phyloP scores from a whole-genome alignment of 2,888 invertebrate species.

The Sarcophaga rosellei region DNA sequence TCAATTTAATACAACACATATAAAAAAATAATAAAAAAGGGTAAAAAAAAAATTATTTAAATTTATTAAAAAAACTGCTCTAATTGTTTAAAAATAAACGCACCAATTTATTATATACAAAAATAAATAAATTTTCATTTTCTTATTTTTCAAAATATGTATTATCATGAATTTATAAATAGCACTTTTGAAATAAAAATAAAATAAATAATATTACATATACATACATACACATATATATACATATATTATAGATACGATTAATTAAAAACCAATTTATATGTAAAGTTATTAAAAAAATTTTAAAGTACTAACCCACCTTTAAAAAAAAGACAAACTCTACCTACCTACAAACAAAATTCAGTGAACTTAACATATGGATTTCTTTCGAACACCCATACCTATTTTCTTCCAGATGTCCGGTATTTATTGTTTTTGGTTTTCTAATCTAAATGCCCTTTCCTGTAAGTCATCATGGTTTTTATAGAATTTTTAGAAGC shows the following conservation, averaged over 20 bases:
- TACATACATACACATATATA: not conserved
- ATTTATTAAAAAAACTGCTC: slow-evolving; percentile 1
- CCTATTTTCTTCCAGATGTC: no score
- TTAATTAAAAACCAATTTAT: not conserved
- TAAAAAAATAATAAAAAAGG: slow-evolving; percentile 9
- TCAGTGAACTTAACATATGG: no score
- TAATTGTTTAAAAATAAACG: slow-evolving; percentile 42
- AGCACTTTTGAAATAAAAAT: not conserved
- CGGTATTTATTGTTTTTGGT: no score
- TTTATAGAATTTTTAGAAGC: no score
- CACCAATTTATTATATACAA: slow-evolving; percentile 68
- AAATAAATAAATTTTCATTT: not conserved
- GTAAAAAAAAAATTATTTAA: slow-evolving; percentile 19
- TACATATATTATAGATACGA: not conserved
- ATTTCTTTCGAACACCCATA: no score
- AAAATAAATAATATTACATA: not conserved
- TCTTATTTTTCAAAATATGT: not conserved
- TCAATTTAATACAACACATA: slow-evolving; percentile 4
- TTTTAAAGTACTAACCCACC: slow-evolving; percentile 29
- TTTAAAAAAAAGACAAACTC: not conserved
- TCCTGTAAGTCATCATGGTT: no score
- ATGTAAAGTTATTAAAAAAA: not conserved
- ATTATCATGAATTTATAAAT: not conserved
- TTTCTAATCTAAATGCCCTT: no score
- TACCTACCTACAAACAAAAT: not conserved